Conservation (phyloP, 2,888 invertebrate genomes). For the Ichneumon xanthorius region DNA sequence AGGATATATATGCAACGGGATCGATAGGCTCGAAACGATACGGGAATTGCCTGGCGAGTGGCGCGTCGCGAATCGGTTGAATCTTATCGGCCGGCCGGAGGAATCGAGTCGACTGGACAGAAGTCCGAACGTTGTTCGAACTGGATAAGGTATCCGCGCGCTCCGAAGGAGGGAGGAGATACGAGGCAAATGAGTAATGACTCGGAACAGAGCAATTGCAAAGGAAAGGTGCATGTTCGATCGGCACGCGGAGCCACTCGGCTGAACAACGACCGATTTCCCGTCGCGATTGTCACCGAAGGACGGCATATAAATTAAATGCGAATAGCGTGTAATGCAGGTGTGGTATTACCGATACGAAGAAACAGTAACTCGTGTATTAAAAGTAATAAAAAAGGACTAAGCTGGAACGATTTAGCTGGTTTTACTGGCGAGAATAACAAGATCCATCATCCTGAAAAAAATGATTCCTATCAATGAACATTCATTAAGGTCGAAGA, state of each 20-base stretch:
- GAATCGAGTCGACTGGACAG: slow-evolving; percentile 55
- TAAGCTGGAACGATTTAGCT: slow-evolving; percentile 1
- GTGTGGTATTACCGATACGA: slow-evolving; percentile 47
- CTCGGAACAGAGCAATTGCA: slow-evolving; percentile 60
- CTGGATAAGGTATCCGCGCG: slow-evolving; percentile 44
- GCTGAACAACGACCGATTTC: slow-evolving; percentile 56
- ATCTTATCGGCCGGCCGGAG: slow-evolving; percentile 36
- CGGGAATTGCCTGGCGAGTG: slow-evolving; percentile 42
- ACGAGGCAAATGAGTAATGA: slow-evolving; percentile 65
- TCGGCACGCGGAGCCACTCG: slow-evolving; percentile 6
- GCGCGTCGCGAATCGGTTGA: slow-evolving; percentile 62
- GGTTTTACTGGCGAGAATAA: background rate
- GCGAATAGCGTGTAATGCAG: slow-evolving; percentile 49
- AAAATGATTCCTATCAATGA: too few relatives aligned
- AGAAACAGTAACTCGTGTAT: slow-evolving; percentile 3
- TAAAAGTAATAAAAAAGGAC: background rate
- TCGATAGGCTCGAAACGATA: slow-evolving; percentile 55
- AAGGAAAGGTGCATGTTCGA: slow-evolving; percentile 46
- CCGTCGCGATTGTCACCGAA: slow-evolving; percentile 46
- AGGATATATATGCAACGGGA: slow-evolving; percentile 35
- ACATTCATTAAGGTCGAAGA: too few relatives aligned
- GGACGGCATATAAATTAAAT: slow-evolving; percentile 36
- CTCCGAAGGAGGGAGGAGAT: slow-evolving; percentile 35
- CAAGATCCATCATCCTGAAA: too few relatives aligned
- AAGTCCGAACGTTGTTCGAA: slow-evolving; percentile 38